A percentile compares a stretch with the other conserved stretches of the same genome.
These are phyloP conservation scores for Paraescarpia echinospica DNA, from an alignment of 1,140 invertebrate species.

Conservation along the genomic window DNA sequence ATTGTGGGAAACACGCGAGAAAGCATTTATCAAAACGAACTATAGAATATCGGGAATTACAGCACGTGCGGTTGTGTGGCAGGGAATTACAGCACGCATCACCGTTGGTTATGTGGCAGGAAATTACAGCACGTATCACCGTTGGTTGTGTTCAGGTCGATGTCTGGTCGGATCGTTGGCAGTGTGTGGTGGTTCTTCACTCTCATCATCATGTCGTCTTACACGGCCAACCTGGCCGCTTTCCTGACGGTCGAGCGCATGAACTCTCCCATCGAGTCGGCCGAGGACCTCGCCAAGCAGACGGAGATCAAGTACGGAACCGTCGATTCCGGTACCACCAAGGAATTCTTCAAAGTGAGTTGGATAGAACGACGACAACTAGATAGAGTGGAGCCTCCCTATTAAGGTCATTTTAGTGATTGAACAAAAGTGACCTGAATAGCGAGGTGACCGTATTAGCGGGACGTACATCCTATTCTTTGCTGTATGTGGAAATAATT, in stretches of 20 bases:
- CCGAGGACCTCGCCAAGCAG: constrained; percentile 52
- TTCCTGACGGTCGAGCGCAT: constrained; percentile 57
- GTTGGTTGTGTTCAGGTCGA: constrained; percentile 20
- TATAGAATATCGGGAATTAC: too few species aligned
- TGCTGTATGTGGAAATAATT: too few species aligned
- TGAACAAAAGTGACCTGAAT: too few species aligned
- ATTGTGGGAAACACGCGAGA: too few species aligned
- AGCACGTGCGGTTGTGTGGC: too few species aligned
- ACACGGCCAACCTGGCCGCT: constrained; percentile 59
- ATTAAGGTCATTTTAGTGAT: too few species aligned
- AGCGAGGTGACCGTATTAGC: too few species aligned
- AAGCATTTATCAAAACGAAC: too few species aligned
- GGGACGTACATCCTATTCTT: too few species aligned
- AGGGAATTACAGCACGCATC: too few species aligned
- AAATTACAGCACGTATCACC: not conserved
- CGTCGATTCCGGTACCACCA: constrained; percentile 79
- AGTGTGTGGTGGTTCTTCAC: constrained; percentile 58
- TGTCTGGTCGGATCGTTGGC: constrained; percentile 38
- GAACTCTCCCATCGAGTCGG: constrained; percentile 50
- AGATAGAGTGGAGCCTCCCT: too few species aligned
- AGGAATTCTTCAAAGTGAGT: constrained; percentile 85
- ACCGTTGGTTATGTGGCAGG: too few species aligned
- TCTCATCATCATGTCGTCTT: constrained; percentile 57
- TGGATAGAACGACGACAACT: not conserved
- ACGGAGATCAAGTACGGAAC: constrained; percentile 44